phyloP scores from a whole-genome alignment of 1,140 invertebrate species.

The Trichonephila inaurata region DNA sequence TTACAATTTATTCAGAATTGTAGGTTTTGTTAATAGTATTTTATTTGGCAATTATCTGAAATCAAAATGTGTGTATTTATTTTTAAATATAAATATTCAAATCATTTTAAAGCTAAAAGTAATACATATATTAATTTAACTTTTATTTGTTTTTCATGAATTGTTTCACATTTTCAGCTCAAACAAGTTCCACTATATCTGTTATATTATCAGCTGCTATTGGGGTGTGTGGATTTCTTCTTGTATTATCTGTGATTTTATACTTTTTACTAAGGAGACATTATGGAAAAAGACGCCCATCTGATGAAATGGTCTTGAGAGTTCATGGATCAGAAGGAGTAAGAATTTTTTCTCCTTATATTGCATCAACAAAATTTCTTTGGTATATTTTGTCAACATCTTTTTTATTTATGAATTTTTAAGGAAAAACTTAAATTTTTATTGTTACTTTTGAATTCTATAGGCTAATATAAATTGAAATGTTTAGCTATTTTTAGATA shows the following conservation, averaged over 20 bases:
- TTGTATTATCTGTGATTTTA: conserved; percentile 84
- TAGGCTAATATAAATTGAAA: too few relatives aligned
- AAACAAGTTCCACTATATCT: conserved; percentile 69
- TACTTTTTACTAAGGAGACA: conserved; percentile 84
- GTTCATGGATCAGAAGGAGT: conserved; percentile 84
- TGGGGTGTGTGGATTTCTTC: conserved; percentile 83
- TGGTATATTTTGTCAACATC: background rate
- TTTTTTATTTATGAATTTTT: background rate
- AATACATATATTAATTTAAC: too few relatives aligned
- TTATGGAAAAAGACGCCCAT: conserved; percentile 81
- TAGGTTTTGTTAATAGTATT: too few relatives aligned
- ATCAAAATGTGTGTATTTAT: too few relatives aligned
- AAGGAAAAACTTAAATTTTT: too few relatives aligned
- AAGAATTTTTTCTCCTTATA: conserved; percentile 75
- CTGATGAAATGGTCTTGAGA: conserved; percentile 86
- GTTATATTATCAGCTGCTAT: conserved; percentile 84
- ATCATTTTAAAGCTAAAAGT: too few relatives aligned
- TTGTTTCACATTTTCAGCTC: conserved; percentile 49
- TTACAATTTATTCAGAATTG: too few relatives aligned
- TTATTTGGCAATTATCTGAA: too few relatives aligned
- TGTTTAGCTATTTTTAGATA: too few relatives aligned
- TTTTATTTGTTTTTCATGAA: too few relatives aligned
- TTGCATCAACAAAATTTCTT: background rate
- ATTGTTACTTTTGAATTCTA: too few relatives aligned
- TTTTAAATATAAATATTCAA: too few relatives aligned